Percentiles rank a stretch among this genome's conserved stretches.
Conservation (phyloP, 2,113 vertebrate species). For the Channa argus region DNA sequence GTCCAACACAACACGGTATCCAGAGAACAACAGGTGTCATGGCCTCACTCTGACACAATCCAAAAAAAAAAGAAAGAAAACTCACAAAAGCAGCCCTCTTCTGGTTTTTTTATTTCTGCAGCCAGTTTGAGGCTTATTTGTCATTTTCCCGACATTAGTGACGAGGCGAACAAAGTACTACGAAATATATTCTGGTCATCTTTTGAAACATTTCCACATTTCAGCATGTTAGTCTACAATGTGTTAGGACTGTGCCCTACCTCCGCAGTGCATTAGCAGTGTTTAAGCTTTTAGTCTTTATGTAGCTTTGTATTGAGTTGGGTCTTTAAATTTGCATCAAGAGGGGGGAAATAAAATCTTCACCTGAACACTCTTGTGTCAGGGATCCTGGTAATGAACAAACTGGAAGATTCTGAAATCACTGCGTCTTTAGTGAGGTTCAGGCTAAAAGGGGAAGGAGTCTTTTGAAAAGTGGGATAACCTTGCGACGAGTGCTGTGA, state of each 20-base stretch:
- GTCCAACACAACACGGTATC: slow-evolving; percentile 50
- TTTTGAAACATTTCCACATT: slow-evolving; percentile 2
- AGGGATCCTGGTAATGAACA: slow-evolving; percentile 44
- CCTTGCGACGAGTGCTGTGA: slow-evolving; percentile 63
- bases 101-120: not conserved
- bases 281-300: slow-evolving; percentile 4
- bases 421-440: slow-evolving; percentile 43
- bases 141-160: not conserved
- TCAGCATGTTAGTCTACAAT: not conserved
- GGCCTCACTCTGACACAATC: slow-evolving; percentile 57
- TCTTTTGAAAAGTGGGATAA: slow-evolving; percentile 64
- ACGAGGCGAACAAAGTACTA: not conserved
- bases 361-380: slow-evolving; percentile 32
- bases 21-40: slow-evolving; percentile 52
- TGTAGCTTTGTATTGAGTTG: slow-evolving; percentile 1
- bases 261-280: slow-evolving; percentile 2
- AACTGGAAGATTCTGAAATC: slow-evolving; percentile 58
- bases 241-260: not conserved
- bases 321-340: slow-evolving; percentile 22
- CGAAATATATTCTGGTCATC: slow-evolving; percentile 1
- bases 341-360: not conserved
- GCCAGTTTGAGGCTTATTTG: not conserved
- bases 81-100: slow-evolving; percentile 18
- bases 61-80: slow-evolving; percentile 19
- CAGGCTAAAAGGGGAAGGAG: slow-evolving; percentile 45